These are phyloP conservation scores for Actinostola sp. DNA, from an alignment of 92 coral and sea anemone species.

Conservation along the genomic window DNA sequence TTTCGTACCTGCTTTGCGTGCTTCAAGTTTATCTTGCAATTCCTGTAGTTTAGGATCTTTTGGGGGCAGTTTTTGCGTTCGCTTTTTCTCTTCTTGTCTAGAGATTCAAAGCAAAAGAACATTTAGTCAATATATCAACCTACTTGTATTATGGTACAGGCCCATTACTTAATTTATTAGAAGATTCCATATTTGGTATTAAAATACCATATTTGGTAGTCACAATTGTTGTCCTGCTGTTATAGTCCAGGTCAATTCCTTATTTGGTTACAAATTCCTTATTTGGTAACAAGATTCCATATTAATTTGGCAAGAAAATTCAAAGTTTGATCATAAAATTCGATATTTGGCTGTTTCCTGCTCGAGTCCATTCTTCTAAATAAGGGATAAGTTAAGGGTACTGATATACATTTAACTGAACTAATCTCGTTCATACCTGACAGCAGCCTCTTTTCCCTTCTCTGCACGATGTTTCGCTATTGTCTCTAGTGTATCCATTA, in stretches of 20 bases:
- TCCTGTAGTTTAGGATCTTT: conserved; percentile 85
- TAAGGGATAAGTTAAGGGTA: too few relatives aligned
- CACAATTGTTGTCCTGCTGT: too few relatives aligned
- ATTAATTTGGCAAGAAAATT: background rate
- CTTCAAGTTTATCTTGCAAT: conserved; percentile 80
- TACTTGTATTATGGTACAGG: too few relatives aligned
- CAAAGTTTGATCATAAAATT: too few relatives aligned
- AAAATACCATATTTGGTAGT: too few relatives aligned
- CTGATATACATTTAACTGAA: too few relatives aligned
- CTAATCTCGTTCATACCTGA: conserved; percentile 54
- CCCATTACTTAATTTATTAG: too few relatives aligned
- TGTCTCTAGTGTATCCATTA: conserved; percentile 93
- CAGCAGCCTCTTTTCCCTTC: conserved; percentile 80
- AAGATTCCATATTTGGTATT: too few relatives aligned
- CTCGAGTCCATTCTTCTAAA: too few relatives aligned
- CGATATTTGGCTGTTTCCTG: too few relatives aligned
- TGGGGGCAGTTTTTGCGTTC: conserved; percentile 48
- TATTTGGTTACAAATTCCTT: too few relatives aligned
- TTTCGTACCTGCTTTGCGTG: conserved; percentile 74
- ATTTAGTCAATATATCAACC: background rate
- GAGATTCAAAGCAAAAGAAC: background rate
- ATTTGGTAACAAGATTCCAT: background rate
- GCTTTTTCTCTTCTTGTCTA: conserved; percentile 74
- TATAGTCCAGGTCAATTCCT: too few relatives aligned
- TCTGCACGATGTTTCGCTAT: conserved; percentile 94